Conservation (phyloP, 2,888 invertebrate genomes). For the Chloroclysta siterata region DNA sequence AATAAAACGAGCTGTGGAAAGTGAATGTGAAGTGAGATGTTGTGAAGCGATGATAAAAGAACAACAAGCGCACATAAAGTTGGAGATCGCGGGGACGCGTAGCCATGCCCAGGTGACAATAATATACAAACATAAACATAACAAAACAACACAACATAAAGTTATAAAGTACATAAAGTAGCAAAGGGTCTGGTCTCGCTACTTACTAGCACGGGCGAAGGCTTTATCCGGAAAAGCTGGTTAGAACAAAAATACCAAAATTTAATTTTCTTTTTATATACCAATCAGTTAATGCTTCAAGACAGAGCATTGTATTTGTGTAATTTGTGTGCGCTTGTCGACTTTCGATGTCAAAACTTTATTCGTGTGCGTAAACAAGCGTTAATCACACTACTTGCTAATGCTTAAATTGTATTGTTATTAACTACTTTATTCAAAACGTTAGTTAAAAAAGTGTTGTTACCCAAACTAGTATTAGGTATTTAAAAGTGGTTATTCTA, state of each 20-base stretch:
- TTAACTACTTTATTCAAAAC: slow-evolving; percentile 41
- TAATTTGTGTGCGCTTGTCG: slow-evolving; percentile 81
- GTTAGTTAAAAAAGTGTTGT: slow-evolving; percentile 40
- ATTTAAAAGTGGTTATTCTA: slow-evolving; percentile 36
- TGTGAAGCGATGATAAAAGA: slow-evolving; percentile 72
- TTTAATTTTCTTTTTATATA: slow-evolving; percentile 60
- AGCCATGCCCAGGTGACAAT: slow-evolving; percentile 79
- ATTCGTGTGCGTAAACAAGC: slow-evolving; percentile 66
- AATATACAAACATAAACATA: slow-evolving; percentile 49
- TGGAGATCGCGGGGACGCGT: slow-evolving; percentile 71
- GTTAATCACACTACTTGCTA: slow-evolving; percentile 68
- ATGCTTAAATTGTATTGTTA: slow-evolving; percentile 36
- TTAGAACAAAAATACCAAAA: slow-evolving; percentile 80
- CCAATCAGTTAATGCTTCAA: slow-evolving; percentile 63
- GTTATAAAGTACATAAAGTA: slow-evolving; percentile 76
- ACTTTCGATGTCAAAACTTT: slow-evolving; percentile 56
- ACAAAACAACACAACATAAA: slow-evolving; percentile 57
- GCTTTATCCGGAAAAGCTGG: slow-evolving; percentile 99
- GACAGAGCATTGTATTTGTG: slow-evolving; percentile 67
- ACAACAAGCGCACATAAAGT: slow-evolving; percentile 85
- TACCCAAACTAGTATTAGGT: slow-evolving; percentile 44
- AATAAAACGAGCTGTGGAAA: slow-evolving; percentile 37
- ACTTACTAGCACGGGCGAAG: slow-evolving; percentile 99
- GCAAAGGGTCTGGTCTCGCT: slow-evolving; percentile 82
- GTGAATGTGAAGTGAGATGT: slow-evolving; percentile 41